phyloP scores from a whole-genome alignment of 2,888 invertebrate genomes.

The Diplolepis rosae region DNA sequence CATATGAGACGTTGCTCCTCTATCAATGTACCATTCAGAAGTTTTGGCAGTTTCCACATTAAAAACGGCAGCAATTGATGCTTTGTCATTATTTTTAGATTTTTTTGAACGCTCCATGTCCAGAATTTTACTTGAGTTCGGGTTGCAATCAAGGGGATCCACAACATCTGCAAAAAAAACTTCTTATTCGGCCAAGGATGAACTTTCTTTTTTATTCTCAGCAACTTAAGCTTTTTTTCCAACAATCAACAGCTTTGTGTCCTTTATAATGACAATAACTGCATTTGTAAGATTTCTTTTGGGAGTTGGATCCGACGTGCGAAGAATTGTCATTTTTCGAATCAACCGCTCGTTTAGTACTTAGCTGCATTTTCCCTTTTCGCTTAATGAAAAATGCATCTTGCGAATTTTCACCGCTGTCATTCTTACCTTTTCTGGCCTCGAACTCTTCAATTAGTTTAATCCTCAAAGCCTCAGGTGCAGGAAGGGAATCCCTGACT shows the following conservation, averaged over 20 bases:
- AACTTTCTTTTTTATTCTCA: not conserved
- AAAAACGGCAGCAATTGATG: conserved; percentile 28
- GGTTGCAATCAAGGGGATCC: not conserved
- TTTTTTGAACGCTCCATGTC: not conserved
- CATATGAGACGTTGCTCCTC: conserved; percentile 44
- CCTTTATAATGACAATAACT: conserved; percentile 24
- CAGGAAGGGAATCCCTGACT: conserved; percentile 40
- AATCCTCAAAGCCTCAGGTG: conserved; percentile 39
- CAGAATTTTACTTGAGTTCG: no score
- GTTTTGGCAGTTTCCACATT: conserved; percentile 9
- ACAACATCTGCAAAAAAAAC: not conserved
- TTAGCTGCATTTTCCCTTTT: not conserved
- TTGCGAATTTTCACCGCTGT: conserved; percentile 11
- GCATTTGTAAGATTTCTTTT: conserved; percentile 8
- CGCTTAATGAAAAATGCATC: not conserved
- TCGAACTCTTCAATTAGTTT: conserved; percentile 39
- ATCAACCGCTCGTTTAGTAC: not conserved
- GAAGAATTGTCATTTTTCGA: not conserved
- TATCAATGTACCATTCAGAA: conserved; percentile 40
- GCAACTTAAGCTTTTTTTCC: not conserved
- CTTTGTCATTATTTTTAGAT: not conserved
- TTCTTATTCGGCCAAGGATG: not conserved
- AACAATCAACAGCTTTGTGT: conserved; percentile 20
- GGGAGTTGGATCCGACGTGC: not conserved
- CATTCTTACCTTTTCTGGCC: conserved; percentile 30